Evolutionary conservation across 1,140 invertebrate species (phyloP), one percentile per base, ranked within the genome.

Genomic region (Drosophila kanapiae): DNA sequence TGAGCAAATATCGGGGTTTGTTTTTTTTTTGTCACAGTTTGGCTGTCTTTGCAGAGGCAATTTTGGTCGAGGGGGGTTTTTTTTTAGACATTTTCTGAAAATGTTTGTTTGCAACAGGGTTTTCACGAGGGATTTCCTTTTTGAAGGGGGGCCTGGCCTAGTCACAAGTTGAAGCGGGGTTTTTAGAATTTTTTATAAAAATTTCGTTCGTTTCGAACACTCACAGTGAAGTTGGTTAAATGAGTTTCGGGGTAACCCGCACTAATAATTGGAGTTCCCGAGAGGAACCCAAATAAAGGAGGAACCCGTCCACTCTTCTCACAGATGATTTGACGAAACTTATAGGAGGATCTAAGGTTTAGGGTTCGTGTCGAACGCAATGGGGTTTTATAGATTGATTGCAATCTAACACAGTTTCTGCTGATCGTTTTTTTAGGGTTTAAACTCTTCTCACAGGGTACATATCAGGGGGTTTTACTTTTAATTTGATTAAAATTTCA

Each of bases 311-410:
- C 31, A 56, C 68, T 58, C 68, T 56, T 64, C 51, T 87, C 84
- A 87, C 84, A 87, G 84, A 87, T 62, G 82, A 64, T 87, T 87
- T 87, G 84, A 87, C 84, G 84, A 87, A 88, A 80, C 80, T 88
- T 78, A 87, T 4, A 27, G 47, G 14, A 23, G 23, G 33, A 14
- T 48, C 31, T 67, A 69, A 54, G 49, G 49, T 65, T 70, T 43
- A 59, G 18, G 49, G 71, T 64, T 75, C 70, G 72, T 35, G 23
- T 27, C 71, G 71, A 75, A 75, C 71, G n/a, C 48, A 1, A 10
- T 23, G 6, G 47, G 58, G 10, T 9, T 31, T 61, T 4, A 3
- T n/a, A 48, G 40, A 38, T 31, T n/a, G 11, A 33, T 10, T 0
- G 51, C 58, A 48, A 49, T 31, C 16, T 40, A 71, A 72, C 69